Base-by-base conservation (phyloP, 1,140 invertebrate species). In the Triops cancriformis region DNA sequence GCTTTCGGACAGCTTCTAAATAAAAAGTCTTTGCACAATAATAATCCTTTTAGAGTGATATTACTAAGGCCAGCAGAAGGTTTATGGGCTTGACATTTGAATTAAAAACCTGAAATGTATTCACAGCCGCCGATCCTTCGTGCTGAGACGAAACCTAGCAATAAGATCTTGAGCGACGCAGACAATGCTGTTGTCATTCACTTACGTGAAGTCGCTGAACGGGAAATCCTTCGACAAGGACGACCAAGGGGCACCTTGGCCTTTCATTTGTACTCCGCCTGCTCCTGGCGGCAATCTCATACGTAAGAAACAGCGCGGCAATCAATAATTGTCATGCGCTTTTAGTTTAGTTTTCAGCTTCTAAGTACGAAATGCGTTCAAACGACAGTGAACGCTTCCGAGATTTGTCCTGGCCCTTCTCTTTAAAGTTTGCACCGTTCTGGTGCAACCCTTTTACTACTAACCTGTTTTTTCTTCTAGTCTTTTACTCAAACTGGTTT, bases 311-410 rank as follows among this genome's bases (percentile, higher is more conserved):
- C 10, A 64, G 51, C 51, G 51, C 51, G 51, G 10, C 51, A 64
- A 64, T 64, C 51, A 64, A 64, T 64, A 64, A 64, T 23, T 64
- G 51, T 64, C 51, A 64, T 23, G 51, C 51, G 51, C 51, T 64
- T 64, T 64, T 23, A 64, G 23, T n/a, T 64, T 64, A 6, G 18
- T 6, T 14, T 64, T 23, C 51, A 9, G 18, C 10, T 5, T 64
- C 51, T 23, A n/a, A 23, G 0, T n/a, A 23, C 51, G 10, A 23
- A 64, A 64, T 14, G 14, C 31, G 14, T 64, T 64, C 51, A 1
- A 64, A 64, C 1, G 18, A n/a, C 51, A 5, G 0, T n/a, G 18
- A 64, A 2, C 51, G 10, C 43, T 64, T 64, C 51, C n/a, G 51
- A 64, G 11, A n/a, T 64, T 23, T 64, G 51, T 64, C 18, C 14